Percentiles rank a stretch among this genome's conserved stretches.
These are phyloP conservation scores for Galbula dea DNA, from an alignment of 2,113 vertebrate genomes.

Conservation along the genomic window DNA sequence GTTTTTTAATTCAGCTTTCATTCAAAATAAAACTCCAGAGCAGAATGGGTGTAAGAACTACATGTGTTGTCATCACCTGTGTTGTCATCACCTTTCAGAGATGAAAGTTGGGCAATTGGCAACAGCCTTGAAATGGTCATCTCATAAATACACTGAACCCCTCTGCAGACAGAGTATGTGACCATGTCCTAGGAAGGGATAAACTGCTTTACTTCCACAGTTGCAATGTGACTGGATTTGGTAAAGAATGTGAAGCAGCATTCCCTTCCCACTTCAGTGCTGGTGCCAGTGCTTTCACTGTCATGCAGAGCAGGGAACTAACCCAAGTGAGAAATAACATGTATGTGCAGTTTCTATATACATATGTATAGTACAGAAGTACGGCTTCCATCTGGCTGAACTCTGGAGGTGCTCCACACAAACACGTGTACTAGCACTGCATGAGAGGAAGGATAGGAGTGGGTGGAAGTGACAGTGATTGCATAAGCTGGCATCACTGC, in stretches of 20 bases:
- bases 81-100: not conserved
- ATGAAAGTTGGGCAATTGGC: not conserved
- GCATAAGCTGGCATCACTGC: conserved; percentile 32
- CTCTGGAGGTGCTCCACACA: not conserved
- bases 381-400: not conserved
- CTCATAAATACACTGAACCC: not conserved
- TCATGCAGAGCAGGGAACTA: not conserved
- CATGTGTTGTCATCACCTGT: too few species aligned
- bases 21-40: not conserved
- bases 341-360: not conserved
- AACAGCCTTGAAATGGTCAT: not conserved
- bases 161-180: not conserved
- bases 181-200: not conserved
- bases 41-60: too few species aligned
- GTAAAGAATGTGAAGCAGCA: not conserved
- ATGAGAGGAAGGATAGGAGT: not conserved
- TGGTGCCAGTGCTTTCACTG: not conserved
- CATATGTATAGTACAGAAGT: not conserved
- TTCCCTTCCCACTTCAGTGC: not conserved
- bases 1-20: not conserved
- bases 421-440: not conserved
- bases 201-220: not conserved
- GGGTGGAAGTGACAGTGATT: not conserved
- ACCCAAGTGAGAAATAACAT: too few species aligned
- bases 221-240: not conserved